Evolutionary conservation across 2,797 vertebrate species (phyloP), one percentile per base, ranked within the genome.

Genomic region (Sylvilagus floridanus): DNA sequence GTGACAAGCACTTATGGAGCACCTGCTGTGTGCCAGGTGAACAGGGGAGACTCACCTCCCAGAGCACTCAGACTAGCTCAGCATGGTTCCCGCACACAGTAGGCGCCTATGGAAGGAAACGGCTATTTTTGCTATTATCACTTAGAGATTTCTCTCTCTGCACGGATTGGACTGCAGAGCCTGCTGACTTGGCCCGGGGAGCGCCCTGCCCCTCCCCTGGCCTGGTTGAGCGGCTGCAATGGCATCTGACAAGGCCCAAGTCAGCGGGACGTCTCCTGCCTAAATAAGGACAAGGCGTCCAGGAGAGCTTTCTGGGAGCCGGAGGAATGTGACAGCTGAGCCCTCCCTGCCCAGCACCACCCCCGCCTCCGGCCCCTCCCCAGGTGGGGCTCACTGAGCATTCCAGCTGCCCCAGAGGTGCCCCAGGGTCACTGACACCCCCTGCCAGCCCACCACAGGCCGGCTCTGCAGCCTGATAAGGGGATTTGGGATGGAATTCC

Each of bases 211-310:
- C 93, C 52, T 42, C 14, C 82, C 83, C 52, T 68, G 3, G 32
- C 63, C 37, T 1, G 13, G 0, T 13, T 42, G 72, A 95, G 71
- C 75, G 94, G 77, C 77, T 3, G 73, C 10, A 5, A 98, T 99
- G 99, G 99, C 98, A 98, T 98, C 98, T 95, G 26, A 76, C 97
- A 97, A 50, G 94, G 96, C 96, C 95, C 96, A 93, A 98, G 99
- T 98, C 98, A 98, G 98, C 98, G 98, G 98, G 42, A 98, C 98
- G 98, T 98, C 98, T 98, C 98, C 98, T 99, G 99, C 98, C 99
- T 99, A 99, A 99, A 99, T 99, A 99, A 99, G 99, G 99, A 98
- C 98, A 99, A 91, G 94, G 85, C 97, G 63, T 98, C 98, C 98
- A 98, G 98, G 97, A 97, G 96, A 98, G 98, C 98, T 98, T 98